Conservation (phyloP, 2,888 invertebrate species). For the Euzophera pinguis region DNA sequence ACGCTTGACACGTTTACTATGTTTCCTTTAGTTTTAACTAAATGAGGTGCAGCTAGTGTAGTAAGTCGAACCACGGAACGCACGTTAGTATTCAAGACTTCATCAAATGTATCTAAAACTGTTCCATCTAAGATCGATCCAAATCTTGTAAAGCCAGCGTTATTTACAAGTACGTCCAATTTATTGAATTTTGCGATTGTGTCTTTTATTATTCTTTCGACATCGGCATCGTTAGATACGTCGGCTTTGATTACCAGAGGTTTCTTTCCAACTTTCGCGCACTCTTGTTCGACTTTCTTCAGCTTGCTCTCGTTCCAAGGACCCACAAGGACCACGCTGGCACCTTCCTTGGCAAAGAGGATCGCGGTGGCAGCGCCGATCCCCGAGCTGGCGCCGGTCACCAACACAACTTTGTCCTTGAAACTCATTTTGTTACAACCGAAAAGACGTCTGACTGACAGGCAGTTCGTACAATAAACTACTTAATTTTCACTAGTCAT, state of each 20-base stretch:
- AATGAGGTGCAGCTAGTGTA: too few species aligned
- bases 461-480: too few species aligned
- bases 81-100: too few species aligned
- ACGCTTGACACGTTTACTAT: not conserved
- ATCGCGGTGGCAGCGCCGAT: constrained; percentile 26
- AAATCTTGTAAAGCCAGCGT: constrained; percentile 21
- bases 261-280: constrained; percentile 15
- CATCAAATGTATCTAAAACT: too few species aligned
- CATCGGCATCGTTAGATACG: constrained; percentile 22
- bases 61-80: too few species aligned
- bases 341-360: constrained; percentile 17
- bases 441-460: too few species aligned
- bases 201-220: constrained; percentile 20
- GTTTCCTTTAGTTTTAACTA: constrained; percentile 22
- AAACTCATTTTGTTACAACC: too few species aligned
- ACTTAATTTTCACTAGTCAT: too few species aligned
- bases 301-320: constrained; percentile 28
- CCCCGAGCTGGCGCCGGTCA: constrained; percentile 29
- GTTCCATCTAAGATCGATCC: too few species aligned
- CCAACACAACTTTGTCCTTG: constrained; percentile 19
- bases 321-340: constrained; percentile 15
- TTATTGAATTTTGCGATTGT: constrained; percentile 25
- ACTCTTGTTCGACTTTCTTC: constrained; percentile 20
- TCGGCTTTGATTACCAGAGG: constrained; percentile 25
- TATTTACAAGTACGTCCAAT: constrained; percentile 30